Evolutionary conservation across 1,140 invertebrate species (phyloP), one percentile per base, ranked within the genome.

Genomic region (Sipha flava): DNA sequence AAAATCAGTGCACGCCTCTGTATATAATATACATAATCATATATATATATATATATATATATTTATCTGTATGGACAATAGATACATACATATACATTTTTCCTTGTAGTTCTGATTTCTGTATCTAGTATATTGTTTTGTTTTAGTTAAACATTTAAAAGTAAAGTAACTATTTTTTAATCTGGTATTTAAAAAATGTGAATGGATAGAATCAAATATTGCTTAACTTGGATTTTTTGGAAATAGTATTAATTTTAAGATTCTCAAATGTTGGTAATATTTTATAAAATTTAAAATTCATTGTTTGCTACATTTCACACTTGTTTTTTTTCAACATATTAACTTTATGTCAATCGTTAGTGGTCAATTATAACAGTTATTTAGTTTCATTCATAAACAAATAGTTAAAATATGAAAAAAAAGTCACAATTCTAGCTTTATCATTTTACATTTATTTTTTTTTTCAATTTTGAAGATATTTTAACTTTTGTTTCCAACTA

Each of bases 311-410:
- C 7, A 57, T 12, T 59, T 40, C 21, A 47, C 31, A 57, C 5
- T 54, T 40, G 14, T 40, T 75, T 34, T 26, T 18, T 10, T 23
- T 14, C 6, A 64, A 23, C 26, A 59, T 18, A 57, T 59, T 77
- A 26, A 6, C 59, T 54, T 40, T 77, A 52, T 77, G 73, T 52
- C 73, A 77, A 59, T 77, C 43, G 47, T 77, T 77, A 77, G 52
- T 6, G n/a, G 49, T 57, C 29, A 77, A 47, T 77, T 77, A 77
- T 57, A 3, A 77, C 57, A 37, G 52, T 77, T 77, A 18, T 52
- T 43, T 10, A 59, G 34, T 16, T 77, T 77, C 52, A 59, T 57
- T 29, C 57, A 77, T 26, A 9, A 54, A 57, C 34, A 23, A 29
- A 40, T 16, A 45, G 16, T 43, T n/a, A 2, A 75, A 57, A 73